Conservation (phyloP, 1,140 invertebrate species). For the Aphaenogaster ashmeadi region DNA sequence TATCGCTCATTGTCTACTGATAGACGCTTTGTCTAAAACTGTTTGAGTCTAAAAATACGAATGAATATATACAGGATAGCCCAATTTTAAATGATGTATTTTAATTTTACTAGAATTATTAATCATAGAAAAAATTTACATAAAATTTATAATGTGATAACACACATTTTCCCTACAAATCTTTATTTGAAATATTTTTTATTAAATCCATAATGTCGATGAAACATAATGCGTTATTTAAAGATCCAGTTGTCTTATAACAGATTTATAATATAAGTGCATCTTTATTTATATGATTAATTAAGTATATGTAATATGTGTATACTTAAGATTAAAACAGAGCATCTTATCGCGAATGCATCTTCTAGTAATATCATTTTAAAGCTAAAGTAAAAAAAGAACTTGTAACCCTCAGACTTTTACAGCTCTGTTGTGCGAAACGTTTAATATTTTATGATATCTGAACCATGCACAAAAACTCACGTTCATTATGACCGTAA, state of each 20-base stretch:
- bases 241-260: slow-evolving; percentile 5
- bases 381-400: slow-evolving; percentile 31
- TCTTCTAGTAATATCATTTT: slow-evolving; percentile 24
- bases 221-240: slow-evolving; percentile 4
- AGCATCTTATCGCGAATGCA: slow-evolving; percentile 31
- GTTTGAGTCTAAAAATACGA: slow-evolving; percentile 45
- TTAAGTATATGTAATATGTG: slow-evolving; percentile 14
- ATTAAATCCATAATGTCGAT: neutral
- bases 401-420: slow-evolving; percentile 15
- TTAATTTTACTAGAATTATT: slow-evolving; percentile 13
- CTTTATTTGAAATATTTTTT: neutral
- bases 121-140: neutral
- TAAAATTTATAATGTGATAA: neutral
- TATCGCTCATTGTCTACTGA: neutral
- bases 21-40: slow-evolving; percentile 34
- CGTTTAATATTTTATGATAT: slow-evolving; percentile 25
- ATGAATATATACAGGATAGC: slow-evolving; percentile 4
- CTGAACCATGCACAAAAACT: slow-evolving; percentile 4
- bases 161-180: neutral
- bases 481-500: slow-evolving; percentile 3
- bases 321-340: neutral
- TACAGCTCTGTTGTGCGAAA: slow-evolving; percentile 3
- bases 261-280: neutral
- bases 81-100: slow-evolving; percentile 14
- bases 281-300: slow-evolving; percentile 25